A percentile compares a stretch with the other conserved stretches of the same genome.
Conservation (phyloP, 2,113 vertebrate species). For the Bubo blakistoni region DNA sequence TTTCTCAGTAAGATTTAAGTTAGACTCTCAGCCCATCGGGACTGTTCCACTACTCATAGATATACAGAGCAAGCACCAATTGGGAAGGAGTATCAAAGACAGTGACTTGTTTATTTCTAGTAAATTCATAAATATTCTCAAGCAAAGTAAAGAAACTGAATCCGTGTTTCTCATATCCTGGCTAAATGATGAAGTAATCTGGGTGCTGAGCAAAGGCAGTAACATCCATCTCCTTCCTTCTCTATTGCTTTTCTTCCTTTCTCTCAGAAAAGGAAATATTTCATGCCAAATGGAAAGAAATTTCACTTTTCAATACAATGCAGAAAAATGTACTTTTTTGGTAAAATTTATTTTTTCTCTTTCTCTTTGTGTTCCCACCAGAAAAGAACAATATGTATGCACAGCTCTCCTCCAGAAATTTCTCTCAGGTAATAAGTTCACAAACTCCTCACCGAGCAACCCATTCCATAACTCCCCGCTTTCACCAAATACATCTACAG, state of each 20-base stretch:
- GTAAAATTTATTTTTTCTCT: neutral
- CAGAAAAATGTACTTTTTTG: neutral
- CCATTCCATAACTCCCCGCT: neutral
- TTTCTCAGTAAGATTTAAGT: neutral
- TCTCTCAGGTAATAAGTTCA: neutral
- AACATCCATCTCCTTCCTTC: neutral
- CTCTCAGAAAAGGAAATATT: conserved; percentile 18
- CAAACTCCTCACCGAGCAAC: neutral
- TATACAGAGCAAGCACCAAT: neutral
- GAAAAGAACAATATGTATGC: neutral
- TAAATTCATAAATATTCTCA: conserved; percentile 5
- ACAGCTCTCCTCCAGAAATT: neutral
- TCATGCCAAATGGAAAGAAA: neutral
- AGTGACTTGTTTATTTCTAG: neutral
- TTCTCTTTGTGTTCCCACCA: neutral
- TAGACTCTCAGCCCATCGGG: neutral
- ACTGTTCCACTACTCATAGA: neutral
- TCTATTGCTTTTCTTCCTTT: neutral
- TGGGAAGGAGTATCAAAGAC: neutral
- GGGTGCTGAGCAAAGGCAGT: neutral
- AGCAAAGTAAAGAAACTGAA: neutral
- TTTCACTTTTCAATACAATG: neutral
- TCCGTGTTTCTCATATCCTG: neutral
- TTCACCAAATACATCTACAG: neutral
- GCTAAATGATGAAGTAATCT: conserved; percentile 28